Base-by-base conservation (phyloP, 2,888 invertebrate species). In the Andrena minutula region DNA sequence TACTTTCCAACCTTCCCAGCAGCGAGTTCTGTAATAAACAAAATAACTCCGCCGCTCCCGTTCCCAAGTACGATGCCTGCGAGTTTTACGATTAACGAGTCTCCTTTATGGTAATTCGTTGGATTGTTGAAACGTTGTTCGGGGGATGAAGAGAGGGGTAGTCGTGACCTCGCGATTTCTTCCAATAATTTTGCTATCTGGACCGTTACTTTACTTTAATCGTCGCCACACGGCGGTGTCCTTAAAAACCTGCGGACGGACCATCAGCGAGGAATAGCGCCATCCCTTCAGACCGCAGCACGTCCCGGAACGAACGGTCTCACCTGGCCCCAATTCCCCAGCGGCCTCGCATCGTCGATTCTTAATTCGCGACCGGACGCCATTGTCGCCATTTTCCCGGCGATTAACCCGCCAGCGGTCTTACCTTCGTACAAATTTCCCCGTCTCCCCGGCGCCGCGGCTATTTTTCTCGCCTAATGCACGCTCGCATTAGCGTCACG, bases 401-500 rank as follows among this genome's bases (percentile, higher is more conserved):
- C 85, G 89, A 88, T 88, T 89, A 88, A 88, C 86, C 83, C 82
- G 69, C 82, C 78, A 70, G 65, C 58, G 82, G 74, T 77, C 85
- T 86, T 41, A 76, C 78, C 78, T 75, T 82, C 79, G 49, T 84
- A 85, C 89, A 86, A 89, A 87, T 88, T 89, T 81, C 71, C 86
- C 78, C 82, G 80, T 80, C 79, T 71, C 72, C 79, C 66, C 72
- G 51, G 66, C 65, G 26, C 64, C 58, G 20, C 35, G 66, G 88
- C 86, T 86, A 90, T 89, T 89, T 90, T 89, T 89, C 90, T 88
- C 86, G 82, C 82, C 88, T 89, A 89, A 89, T 89, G 89, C 89
- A 84, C 85, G 82, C 87, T 88, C 85, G 90, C 89, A 89, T 89
- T 89, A 89, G 90, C 89, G 88, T 90, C 90, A 84, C 82, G 65